These are phyloP conservation scores for Drosophila nr. fundita DNA, from an alignment of 2,888 invertebrate species.

Conservation along the genomic window DNA sequence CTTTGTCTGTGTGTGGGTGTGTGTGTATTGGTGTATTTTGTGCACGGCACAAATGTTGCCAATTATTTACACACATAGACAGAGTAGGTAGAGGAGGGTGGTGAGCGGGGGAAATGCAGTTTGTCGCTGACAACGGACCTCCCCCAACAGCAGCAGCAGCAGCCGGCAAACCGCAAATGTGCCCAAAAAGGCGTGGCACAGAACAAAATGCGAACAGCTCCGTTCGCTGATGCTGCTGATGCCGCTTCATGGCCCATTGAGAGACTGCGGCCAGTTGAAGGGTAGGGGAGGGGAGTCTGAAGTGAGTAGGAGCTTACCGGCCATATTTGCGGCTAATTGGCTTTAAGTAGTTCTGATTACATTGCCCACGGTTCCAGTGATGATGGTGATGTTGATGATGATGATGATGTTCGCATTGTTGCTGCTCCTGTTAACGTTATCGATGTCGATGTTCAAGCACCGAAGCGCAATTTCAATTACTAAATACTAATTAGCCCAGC, in stretches of 20 bases:
- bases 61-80: slow-evolving; percentile 75
- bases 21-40: slow-evolving; percentile 45
- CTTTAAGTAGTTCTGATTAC: slow-evolving; percentile 80
- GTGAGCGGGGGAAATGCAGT: slow-evolving; percentile 22
- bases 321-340: slow-evolving; percentile 80
- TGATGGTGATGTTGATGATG: slow-evolving; percentile 25
- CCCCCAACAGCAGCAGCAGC: slow-evolving; percentile 37
- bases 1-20: slow-evolving; percentile 13
- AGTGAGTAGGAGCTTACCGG: slow-evolving; percentile 68
- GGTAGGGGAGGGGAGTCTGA: neutral
- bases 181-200: slow-evolving; percentile 74
- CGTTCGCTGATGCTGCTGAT: neutral
- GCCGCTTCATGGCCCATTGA: slow-evolving; percentile 76
- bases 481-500: slow-evolving; percentile 73
- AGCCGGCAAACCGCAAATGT: slow-evolving; percentile 69
- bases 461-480: slow-evolving; percentile 70
- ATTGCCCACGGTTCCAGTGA: slow-evolving; percentile 55
- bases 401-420: slow-evolving; percentile 35
- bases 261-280: slow-evolving; percentile 9
- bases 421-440: slow-evolving; percentile 26
- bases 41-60: slow-evolving; percentile 73
- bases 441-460: slow-evolving; percentile 54
- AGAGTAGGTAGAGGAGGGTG: neutral
- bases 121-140: slow-evolving; percentile 58
- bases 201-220: slow-evolving; percentile 68